Evolutionary conservation across 2,113 vertebrate species (phyloP).

Genomic region (Forbesichthys agassizii): DNA sequence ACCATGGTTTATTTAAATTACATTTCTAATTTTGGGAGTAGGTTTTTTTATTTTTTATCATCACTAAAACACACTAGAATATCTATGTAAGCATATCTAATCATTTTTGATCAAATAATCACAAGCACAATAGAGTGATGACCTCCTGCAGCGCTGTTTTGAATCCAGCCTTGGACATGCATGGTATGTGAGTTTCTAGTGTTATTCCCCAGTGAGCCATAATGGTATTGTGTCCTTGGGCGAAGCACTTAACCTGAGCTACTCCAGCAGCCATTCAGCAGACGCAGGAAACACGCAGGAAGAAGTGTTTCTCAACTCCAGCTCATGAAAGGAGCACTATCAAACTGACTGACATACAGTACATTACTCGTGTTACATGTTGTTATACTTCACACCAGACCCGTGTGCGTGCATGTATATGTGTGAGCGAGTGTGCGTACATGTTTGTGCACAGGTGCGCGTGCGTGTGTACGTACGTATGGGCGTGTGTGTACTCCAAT

Average conservation of each 20-base stretch:
- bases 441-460: neutral
- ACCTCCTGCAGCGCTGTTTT: neutral
- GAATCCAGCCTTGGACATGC: constrained; percentile 3
- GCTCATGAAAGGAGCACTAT: no score
- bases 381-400: no score
- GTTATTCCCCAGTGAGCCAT: constrained; percentile 9
- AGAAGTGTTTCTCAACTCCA: neutral
- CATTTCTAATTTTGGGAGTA: no score
- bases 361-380: no score
- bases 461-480: neutral
- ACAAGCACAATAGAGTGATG: neutral
- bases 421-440: neutral
- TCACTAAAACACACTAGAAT: no score
- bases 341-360: no score
- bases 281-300: neutral
- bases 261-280: neutral
- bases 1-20: no score
- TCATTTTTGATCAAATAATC: neutral
- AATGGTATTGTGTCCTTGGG: constrained; percentile 13
- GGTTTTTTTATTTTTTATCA: no score
- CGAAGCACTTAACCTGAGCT: constrained; percentile 7
- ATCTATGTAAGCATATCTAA: neutral
- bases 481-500: constrained; percentile 16
- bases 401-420: neutral
- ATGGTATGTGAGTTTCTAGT: neutral